Conservation (phyloP, 2,888 invertebrate genomes). For the Nezara viridula region DNA sequence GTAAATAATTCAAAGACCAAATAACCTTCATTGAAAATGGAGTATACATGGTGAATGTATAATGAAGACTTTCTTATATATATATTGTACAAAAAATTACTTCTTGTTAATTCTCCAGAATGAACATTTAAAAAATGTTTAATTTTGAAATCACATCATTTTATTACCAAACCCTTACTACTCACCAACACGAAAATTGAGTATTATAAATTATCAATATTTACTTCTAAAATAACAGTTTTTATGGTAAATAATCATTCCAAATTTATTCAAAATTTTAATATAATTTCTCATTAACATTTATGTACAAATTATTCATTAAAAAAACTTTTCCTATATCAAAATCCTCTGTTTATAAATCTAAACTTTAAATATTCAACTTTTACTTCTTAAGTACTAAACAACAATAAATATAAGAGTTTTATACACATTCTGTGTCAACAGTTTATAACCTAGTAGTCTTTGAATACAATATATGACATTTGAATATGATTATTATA, state of each 20-base stretch:
- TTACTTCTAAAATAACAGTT: background rate
- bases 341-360: slow-evolving; percentile 31
- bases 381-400: slow-evolving; percentile 39
- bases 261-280: background rate
- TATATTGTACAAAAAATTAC: too few species aligned
- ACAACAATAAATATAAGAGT: slow-evolving; percentile 25
- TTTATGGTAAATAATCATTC: background rate
- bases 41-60: too few species aligned
- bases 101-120: too few species aligned
- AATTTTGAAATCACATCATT: too few species aligned
- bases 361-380: slow-evolving; percentile 45
- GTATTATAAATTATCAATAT: background rate
- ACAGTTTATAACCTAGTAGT: background rate
- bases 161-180: too few species aligned
- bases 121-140: too few species aligned
- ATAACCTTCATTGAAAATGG: too few species aligned
- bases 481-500: background rate
- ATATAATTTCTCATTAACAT: slow-evolving; percentile 34
- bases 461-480: slow-evolving; percentile 17
- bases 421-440: background rate
- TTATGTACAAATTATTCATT: slow-evolving; percentile 13
- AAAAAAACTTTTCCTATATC: slow-evolving; percentile 15
- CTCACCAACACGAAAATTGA: too few species aligned
- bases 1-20: too few species aligned
- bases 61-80: too few species aligned